Conservation (phyloP, 2,113 vertebrate genomes). For the Brachirus orientalis region DNA sequence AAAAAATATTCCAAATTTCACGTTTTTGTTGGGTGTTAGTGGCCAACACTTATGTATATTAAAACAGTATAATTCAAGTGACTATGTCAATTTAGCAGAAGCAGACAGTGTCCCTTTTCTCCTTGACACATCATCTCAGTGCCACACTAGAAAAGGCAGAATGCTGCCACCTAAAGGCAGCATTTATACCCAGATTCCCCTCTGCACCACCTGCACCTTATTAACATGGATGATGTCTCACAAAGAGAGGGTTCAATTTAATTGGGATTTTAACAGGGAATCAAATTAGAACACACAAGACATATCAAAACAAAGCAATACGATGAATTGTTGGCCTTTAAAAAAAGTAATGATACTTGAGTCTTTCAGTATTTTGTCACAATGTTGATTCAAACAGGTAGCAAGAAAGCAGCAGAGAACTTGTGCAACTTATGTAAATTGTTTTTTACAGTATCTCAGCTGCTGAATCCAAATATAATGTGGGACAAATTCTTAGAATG, state of each 20-base stretch:
- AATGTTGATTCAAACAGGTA: conserved; percentile 2
- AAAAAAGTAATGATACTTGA: conserved; percentile 33
- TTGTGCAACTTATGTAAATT: conserved; percentile 28
- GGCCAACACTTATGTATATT: conserved; percentile 29
- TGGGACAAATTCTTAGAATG: conserved; percentile 56
- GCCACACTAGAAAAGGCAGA: conserved; percentile 72
- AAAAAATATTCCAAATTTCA: conserved; percentile 4
- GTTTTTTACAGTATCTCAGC: conserved; percentile 20
- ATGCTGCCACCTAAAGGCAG: conserved; percentile 82
- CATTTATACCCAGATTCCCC: conserved; percentile 52
- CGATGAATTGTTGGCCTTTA: conserved; percentile 32
- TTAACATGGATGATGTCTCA: conserved; percentile 33
- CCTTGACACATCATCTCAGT: conserved; percentile 29
- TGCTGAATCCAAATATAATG: conserved; percentile 36
- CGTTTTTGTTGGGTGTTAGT: conserved; percentile 1
- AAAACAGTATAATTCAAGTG: conserved; percentile 14
- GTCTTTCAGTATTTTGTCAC: conserved; percentile 19
- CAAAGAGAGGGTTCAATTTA: conserved; percentile 24
- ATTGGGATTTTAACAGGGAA: conserved; percentile 39
- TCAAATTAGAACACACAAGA: conserved; percentile 42
- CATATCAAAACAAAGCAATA: conserved; percentile 53
- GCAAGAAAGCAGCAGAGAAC: conserved; percentile 7
- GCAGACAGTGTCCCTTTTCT: conserved; percentile 30
- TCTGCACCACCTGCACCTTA: conserved; percentile 32
- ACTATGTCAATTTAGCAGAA: conserved; percentile 47